These are phyloP conservation scores for Sphaeramia orbicularis DNA, from an alignment of 2,797 vertebrate species.

Conservation along the genomic window DNA sequence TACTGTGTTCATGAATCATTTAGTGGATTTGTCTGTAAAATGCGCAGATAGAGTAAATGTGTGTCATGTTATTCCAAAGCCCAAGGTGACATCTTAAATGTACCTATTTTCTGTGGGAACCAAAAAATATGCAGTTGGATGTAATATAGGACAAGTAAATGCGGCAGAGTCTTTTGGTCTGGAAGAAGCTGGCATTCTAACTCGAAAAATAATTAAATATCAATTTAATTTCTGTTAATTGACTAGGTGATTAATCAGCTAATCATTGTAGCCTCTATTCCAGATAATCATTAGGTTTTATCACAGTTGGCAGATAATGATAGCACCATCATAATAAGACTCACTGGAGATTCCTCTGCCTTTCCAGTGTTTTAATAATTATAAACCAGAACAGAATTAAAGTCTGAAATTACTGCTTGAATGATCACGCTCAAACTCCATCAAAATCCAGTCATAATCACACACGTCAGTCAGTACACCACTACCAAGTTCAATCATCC, in stretches of 20 bases:
- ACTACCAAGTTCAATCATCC: constrained; percentile 32
- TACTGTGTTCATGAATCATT: background rate
- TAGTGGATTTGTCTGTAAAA: background rate
- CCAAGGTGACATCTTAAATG: constrained; percentile 1
- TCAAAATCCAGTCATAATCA: constrained; percentile 31
- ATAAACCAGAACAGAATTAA: background rate
- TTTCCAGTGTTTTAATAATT: constrained; percentile 2
- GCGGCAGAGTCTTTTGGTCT: background rate
- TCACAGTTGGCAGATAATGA: background rate
- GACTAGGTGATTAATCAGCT: background rate
- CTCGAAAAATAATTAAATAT: no score
- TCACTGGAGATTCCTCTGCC: background rate
- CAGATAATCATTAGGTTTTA: background rate
- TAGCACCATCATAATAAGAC: background rate
- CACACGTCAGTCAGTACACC: constrained; percentile 23
- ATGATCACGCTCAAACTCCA: no score
- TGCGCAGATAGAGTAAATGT: constrained; percentile 12
- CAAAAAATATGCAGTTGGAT: no score
- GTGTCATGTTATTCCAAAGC: background rate
- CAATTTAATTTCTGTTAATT: no score
- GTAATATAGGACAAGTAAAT: background rate
- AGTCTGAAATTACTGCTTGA: no score
- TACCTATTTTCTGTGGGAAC: background rate
- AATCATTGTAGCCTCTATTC: background rate
- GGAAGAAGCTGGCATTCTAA: no score